Evolutionary conservation across 2,113 vertebrate species (phyloP).

Genomic region (Phodopus roborovskii): DNA sequence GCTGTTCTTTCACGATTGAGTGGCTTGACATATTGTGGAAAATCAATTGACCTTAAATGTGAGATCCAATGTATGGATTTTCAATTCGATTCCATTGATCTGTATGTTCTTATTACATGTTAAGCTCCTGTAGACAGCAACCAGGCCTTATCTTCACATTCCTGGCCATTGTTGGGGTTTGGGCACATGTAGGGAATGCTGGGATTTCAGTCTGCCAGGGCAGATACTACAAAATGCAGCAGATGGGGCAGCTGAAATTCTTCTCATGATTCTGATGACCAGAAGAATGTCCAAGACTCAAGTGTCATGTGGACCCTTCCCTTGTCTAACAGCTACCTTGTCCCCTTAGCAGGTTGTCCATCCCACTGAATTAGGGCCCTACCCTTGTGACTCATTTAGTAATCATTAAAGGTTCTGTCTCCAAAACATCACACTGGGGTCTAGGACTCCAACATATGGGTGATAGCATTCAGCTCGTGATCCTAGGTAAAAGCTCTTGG

Average conservation of each 20-base stretch:
- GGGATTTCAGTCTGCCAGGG: neutral
- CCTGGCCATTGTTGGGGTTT: neutral
- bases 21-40: neutral
- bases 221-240: neutral
- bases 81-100: neutral
- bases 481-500: neutral
- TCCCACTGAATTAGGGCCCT: neutral
- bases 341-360: neutral
- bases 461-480: neutral
- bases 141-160: neutral
- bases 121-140: neutral
- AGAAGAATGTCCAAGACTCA: neutral
- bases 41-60: neutral
- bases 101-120: constrained; percentile 20
- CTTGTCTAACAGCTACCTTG: neutral
- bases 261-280: neutral
- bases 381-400: neutral
- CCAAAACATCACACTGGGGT: no score
- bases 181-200: neutral
- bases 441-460: neutral
- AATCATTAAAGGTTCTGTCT: neutral
- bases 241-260: neutral
- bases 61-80: neutral
- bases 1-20: neutral
- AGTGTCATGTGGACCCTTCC: neutral